A percentile compares a stretch with the other conserved stretches of the same genome.
Evolutionary conservation across 2,113 vertebrate species (phyloP).

Genomic region (Stegostoma tigrinum): DNA sequence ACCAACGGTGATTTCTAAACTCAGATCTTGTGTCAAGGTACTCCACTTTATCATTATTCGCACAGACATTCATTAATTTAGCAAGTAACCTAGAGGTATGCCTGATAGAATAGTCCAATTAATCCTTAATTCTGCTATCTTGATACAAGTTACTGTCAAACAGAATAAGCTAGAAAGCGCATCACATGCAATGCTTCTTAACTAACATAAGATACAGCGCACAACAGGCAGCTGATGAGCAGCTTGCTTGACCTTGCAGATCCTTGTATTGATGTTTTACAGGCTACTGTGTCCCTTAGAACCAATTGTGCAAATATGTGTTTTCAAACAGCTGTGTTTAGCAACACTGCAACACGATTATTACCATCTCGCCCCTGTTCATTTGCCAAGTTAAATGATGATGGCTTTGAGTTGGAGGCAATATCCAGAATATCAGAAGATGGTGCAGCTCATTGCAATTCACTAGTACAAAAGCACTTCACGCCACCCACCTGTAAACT

Average conservation of each 20-base stretch:
- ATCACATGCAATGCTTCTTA: neutral
- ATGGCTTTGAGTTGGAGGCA: neutral
- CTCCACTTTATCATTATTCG: neutral
- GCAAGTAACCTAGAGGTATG: neutral
- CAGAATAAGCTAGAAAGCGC: neutral
- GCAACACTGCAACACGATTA: constrained; percentile 8
- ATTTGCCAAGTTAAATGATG: neutral
- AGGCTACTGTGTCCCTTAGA: neutral
- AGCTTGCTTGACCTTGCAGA: constrained; percentile 17
- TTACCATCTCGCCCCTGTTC: neutral
- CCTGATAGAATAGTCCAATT: neutral
- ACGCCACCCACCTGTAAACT: neutral
- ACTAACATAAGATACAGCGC: neutral
- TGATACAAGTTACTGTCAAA: neutral
- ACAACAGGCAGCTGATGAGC: neutral
- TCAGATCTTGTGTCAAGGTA: neutral
- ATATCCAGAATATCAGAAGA: neutral
- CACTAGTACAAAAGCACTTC: neutral
- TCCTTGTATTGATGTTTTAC: constrained; percentile 6
- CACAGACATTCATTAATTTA: neutral
- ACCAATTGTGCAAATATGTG: constrained; percentile 2
- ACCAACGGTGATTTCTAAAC: neutral
- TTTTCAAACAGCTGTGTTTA: neutral
- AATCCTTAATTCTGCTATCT: neutral
- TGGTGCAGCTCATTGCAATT: neutral